Base-by-base conservation (phyloP, 2,888 invertebrate genomes). In the Acholoe squamosa region DNA sequence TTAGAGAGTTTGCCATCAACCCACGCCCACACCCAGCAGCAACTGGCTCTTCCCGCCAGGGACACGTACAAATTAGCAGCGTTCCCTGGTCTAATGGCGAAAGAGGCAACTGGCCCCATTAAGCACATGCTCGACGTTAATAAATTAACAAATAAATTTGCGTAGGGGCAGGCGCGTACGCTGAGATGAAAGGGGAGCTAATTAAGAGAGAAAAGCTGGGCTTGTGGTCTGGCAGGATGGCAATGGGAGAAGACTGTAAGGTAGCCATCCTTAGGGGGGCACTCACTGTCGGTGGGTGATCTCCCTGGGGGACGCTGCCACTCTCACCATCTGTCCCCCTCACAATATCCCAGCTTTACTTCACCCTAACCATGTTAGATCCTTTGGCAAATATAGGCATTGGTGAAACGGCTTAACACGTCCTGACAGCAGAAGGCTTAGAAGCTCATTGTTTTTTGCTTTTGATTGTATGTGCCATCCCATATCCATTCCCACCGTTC, bases 71-170 rank as follows among this genome's bases (percentile, higher is more conserved):
- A 71, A 71, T 71, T 71, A 71, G 71, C 71, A n/a, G 14, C 25
- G 1, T 19, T n/a, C n/a, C 12, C 19, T 28, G 14, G 71, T 71
- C 71, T 71, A 71, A 71, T 71, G 71, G 71, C 28, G 28, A 16
- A n/a, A 31, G 28, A 28, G 31, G 71, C 14, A 71, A 28, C 28
- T 14, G 14, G 31, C 28, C 28, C 71, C 71, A 71, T 71, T 71
- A 71, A 71, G n/a, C 71, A 71, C 71, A 71, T 71, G 71, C 71
- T 71, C 71, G n/a, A 0, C n/a, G 71, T 28, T 28, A 71, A 71
- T 71, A 71, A 71, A 71, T 71, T 61, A 61, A 61, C 19, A n/a
- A 61, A n/a, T 61, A 19, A 28, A n/a, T 28, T 22, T 71, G 3
- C 5, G 31, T 1, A 28, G 71, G 28, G 14, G 71, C 28, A 25